Evolutionary conservation across 2,797 vertebrate species (phyloP).

Genomic region (Halcyon smyrnensis): DNA sequence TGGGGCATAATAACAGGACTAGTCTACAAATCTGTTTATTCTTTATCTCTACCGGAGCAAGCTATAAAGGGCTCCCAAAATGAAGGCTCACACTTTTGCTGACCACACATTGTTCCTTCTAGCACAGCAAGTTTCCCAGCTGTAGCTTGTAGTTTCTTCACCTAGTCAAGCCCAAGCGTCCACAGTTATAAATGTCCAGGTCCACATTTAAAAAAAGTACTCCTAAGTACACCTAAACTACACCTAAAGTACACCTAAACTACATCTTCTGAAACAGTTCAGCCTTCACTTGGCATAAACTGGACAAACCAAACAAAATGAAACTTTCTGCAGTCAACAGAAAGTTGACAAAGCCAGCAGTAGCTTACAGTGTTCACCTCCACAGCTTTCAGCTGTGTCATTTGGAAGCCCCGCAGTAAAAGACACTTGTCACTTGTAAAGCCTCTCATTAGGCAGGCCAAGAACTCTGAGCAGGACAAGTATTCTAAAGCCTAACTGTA

Average conservation of each 20-base stretch:
- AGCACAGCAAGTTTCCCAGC: not conserved
- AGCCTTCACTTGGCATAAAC: not conserved
- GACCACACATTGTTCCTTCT: not conserved
- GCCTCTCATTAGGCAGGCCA: not conserved
- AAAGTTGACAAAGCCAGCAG: not conserved
- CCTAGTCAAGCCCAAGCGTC: not conserved
- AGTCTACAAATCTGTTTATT: not conserved
- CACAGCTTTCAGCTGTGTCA: not conserved
- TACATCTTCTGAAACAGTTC: not conserved
- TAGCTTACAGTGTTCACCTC: not conserved
- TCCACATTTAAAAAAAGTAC: not conserved
- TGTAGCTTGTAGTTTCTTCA: not conserved
- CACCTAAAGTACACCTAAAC: too few species aligned
- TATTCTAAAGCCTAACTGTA: not conserved
- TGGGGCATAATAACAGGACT: not conserved
- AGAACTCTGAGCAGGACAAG: not conserved
- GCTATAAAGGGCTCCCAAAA: not conserved
- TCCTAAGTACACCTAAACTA: too few species aligned
- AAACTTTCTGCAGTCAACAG: not conserved
- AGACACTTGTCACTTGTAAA: not conserved
- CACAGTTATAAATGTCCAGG: not conserved
- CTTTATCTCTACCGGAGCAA: not conserved
- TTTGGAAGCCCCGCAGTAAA: not conserved
- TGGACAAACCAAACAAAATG: not conserved
- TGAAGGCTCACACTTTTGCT: not conserved